Evolutionary conservation across 2,113 vertebrate species (phyloP), one percentile per base, ranked within the genome.

Genomic region (Monopterus albus): DNA sequence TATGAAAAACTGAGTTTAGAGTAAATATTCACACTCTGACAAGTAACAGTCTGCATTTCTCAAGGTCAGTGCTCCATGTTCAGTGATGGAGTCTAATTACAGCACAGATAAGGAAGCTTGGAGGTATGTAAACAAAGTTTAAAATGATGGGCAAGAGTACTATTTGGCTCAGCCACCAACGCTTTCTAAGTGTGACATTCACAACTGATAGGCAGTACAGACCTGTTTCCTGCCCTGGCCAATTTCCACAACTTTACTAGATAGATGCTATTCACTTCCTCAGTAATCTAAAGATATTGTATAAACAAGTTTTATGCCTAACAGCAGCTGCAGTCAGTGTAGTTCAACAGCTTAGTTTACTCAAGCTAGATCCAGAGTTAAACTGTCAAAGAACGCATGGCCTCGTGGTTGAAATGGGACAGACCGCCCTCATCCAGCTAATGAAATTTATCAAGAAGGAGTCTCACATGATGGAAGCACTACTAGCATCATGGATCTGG

Each of bases 401-500:
- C 13, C 17, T 18, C n/a, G 45, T 31, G 53, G 11, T 52, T 46
- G 38, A 72, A 75, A 74, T 12, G 7, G 50, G 60, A 67, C 15
- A 4, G n/a, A 58, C 21, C 7, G 15, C 50, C 62, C 70, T 39
- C 15, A 15, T 26, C 33, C 45, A 7, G 47, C 49, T 33, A 68
- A 51, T 73, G 42, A 71, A 67, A 65, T 13, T 17, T 72, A 26
- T 40, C 65, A 39, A 25, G 38, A 6, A 47, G 63, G 17, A 68
- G 47, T 13, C 66, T 64, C 52, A 75, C 57, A 52, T 40, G 59
- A 71, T 7, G 10, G 45, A 39, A 14, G 26, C 42, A 43, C 62
- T 14, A 43, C 62, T n/a, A 47, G 47, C 65, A 58, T 88, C 65
- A 75, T 77, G n/a, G n/a, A n/a, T n/a, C n/a, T 81, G 81, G 86